Evolutionary conservation across 2,888 invertebrate genomes (phyloP).

Genomic region (Acanthosepion lycidas): DNA sequence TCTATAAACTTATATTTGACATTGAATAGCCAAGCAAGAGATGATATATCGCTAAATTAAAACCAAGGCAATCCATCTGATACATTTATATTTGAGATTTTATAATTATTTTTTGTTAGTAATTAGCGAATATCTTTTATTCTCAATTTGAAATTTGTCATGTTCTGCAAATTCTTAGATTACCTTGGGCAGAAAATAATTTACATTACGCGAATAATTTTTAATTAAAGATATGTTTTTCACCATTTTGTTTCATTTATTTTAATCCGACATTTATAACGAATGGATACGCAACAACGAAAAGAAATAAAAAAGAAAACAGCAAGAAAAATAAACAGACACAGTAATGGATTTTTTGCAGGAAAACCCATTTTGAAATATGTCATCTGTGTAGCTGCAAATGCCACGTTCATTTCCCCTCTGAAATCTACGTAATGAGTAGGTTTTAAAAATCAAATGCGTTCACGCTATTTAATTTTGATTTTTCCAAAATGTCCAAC

Average conservation of each 20-base stretch:
- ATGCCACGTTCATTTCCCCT: not conserved
- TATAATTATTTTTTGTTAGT: no score
- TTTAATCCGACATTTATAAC: not conserved
- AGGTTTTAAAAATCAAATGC: not conserved
- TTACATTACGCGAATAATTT: not conserved
- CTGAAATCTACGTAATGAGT: not conserved
- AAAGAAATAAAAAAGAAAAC: not conserved
- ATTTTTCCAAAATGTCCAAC: not conserved
- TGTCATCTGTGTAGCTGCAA: not conserved
- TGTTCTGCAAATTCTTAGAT: no score
- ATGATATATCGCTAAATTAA: no score
- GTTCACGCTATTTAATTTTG: not conserved
- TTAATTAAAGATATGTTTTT: not conserved
- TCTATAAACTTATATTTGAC: no score
- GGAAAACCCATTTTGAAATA: not conserved
- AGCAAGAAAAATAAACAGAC: not conserved
- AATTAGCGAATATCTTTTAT: no score
- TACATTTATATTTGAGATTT: no score
- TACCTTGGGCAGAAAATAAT: no score
- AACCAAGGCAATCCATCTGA: no score
- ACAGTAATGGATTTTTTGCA: not conserved
- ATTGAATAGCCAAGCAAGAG: no score
- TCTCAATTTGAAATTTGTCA: no score
- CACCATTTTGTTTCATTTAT: not conserved
- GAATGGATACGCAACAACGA: not conserved